Base-by-base conservation (phyloP, 2,113 vertebrate species). In the Columba livia region DNA sequence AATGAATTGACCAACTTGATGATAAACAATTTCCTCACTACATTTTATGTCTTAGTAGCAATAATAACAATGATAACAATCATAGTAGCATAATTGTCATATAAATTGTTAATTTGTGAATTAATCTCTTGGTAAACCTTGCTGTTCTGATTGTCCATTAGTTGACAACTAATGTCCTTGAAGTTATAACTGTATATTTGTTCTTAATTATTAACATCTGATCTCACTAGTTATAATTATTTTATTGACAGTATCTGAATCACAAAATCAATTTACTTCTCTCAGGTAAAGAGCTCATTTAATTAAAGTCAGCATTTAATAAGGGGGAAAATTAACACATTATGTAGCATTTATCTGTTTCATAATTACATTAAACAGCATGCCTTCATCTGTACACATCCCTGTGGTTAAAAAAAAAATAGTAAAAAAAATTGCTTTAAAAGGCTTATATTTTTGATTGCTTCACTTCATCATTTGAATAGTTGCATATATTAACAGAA, bases 191-290 rank as follows among this genome's bases (percentile, higher is more conserved):
- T 89, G 34, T 80, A 73, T 48, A 75, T 80, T 96, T 50, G 44
- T 74, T 96, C 70, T 74, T 90, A 91, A 83, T 94, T 95, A 80
- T 90, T 97, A 96, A 95, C 34, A 79, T 50, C 42, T 81, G 69
- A 90, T 84, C 81, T 97, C 78, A 91, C 89, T 70, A 88, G 67
- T 89, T 71, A 93, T 66, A 85, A 95, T n/a, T 42, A 93, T 92
- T 97, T 93, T 94, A 96, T 94, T 34, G 54, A 90, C n/a, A 89
- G 61, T 88, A 88, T 94, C 79, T 93, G 80, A 96, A 94, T 94
- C 38, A 93, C 66, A 94, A 96, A 96, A 96, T 96, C 79, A 84
- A 62, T 96, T 94, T 93, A 44, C 61, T 93, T 90, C 38, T 94
- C 92, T 86, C 90, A 95, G 38, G 47, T 93, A 58, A 88, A 94